Percentiles rank a stretch among this genome's conserved stretches.
phyloP scores from a whole-genome alignment of 2,888 invertebrate species.

The Temnothorax unifasciatus region DNA sequence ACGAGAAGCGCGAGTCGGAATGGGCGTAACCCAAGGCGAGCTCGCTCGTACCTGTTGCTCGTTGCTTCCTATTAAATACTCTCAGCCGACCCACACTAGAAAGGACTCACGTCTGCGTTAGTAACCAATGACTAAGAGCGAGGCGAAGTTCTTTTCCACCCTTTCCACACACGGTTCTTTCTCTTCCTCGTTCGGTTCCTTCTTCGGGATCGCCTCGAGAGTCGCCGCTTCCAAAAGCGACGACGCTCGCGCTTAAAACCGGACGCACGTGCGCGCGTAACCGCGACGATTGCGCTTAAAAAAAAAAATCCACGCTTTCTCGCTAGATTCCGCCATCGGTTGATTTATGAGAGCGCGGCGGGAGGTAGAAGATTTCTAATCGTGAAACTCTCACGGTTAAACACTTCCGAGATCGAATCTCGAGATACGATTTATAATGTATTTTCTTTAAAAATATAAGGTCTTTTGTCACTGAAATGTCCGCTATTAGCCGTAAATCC shows the following conservation, averaged over 20 bases:
- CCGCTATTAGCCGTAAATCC: background rate
- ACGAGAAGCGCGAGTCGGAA: slow-evolving; percentile 71
- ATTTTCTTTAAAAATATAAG: background rate
- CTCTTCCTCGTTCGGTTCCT: slow-evolving; percentile 36
- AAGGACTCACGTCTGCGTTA: slow-evolving; percentile 73
- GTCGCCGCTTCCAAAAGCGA: slow-evolving; percentile 31
- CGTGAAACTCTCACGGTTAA: slow-evolving; percentile 12
- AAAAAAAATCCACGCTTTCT: slow-evolving; percentile 26
- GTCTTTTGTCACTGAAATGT: background rate
- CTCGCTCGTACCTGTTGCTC: slow-evolving; percentile 79
- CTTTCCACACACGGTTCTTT: slow-evolving; percentile 50
- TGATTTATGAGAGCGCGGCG: slow-evolving; percentile 40
- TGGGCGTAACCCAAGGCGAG: slow-evolving; percentile 79
- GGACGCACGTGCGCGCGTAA: background rate
- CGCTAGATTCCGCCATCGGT: slow-evolving; percentile 22
- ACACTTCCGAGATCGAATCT: slow-evolving; percentile 22
- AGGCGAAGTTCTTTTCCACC: slow-evolving; percentile 58
- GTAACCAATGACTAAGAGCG: slow-evolving; percentile 75
- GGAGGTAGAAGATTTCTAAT: slow-evolving; percentile 25
- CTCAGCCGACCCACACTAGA: slow-evolving; percentile 75
- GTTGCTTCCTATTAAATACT: slow-evolving; percentile 81
- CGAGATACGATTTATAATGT: background rate
- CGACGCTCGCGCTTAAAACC: background rate
- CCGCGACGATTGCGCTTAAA: background rate
- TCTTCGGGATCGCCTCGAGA: background rate